These are phyloP conservation scores for Suricata suricatta DNA, from an alignment of 2,113 vertebrate genomes.

Conservation along the genomic window DNA sequence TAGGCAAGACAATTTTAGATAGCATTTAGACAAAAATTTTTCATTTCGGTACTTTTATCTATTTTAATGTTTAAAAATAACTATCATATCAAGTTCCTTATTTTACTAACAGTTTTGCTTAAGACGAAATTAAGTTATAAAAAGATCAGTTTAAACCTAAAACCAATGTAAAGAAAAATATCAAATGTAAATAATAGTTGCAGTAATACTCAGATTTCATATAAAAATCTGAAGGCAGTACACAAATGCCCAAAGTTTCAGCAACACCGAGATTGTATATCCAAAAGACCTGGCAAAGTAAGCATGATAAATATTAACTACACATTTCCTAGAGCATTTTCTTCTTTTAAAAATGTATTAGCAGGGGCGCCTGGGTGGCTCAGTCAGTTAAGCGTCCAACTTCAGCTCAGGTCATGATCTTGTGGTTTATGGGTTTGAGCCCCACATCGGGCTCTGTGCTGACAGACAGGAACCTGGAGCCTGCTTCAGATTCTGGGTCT, in stretches of 20 bases:
- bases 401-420: too few species aligned
- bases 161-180: not conserved
- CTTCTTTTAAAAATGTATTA: not conserved
- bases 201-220: not conserved
- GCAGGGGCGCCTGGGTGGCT: not conserved
- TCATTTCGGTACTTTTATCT: not conserved
- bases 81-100: not conserved
- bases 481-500: too few species aligned
- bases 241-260: not conserved
- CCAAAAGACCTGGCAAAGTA: not conserved
- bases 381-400: too few species aligned
- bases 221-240: not conserved
- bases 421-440: too few species aligned
- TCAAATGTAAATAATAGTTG: not conserved
- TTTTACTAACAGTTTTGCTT: conserved; percentile 30
- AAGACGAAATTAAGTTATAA: conserved; percentile 38
- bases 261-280: not conserved
- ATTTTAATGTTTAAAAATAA: not conserved
- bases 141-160: conserved; percentile 33
- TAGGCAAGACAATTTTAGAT: not conserved
- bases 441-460: too few species aligned
- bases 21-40: not conserved
- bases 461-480: too few species aligned
- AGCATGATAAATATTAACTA: not conserved
- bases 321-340: not conserved